Evolutionary conservation across 2,888 invertebrate species (phyloP).

Genomic region (Drosophila monieri): DNA sequence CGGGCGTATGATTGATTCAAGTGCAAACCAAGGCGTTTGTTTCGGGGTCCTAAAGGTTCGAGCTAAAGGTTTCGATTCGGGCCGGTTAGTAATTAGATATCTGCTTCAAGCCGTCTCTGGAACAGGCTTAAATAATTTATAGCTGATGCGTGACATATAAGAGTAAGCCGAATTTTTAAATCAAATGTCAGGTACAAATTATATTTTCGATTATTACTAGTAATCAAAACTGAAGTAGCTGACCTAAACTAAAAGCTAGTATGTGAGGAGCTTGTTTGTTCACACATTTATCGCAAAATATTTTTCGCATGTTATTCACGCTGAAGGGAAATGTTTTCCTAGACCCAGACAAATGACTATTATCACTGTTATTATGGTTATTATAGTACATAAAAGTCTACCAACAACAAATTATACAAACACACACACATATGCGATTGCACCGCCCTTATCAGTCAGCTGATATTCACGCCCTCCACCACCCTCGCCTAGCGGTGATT

Average conservation of each 20-base stretch:
- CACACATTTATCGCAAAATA: slow-evolving; percentile 6
- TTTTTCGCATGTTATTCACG: slow-evolving; percentile 52
- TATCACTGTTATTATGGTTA: slow-evolving; percentile 45
- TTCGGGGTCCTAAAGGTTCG: neutral
- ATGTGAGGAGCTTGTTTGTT: neutral
- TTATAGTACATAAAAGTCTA: slow-evolving; percentile 27
- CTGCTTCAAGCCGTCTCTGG: neutral
- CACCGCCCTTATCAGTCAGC: slow-evolving; percentile 42
- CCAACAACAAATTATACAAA: neutral
- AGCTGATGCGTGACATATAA: neutral
- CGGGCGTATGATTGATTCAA: slow-evolving; percentile 36
- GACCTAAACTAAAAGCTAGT: neutral
- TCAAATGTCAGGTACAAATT: neutral
- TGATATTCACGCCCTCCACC: slow-evolving; percentile 14
- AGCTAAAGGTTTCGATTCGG: slow-evolving; percentile 13
- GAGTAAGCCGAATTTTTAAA: neutral
- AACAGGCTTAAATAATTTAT: slow-evolving; percentile 10
- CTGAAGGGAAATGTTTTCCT: slow-evolving; percentile 42
- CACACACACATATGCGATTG: slow-evolving; percentile 16
- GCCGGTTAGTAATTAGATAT: slow-evolving; percentile 17
- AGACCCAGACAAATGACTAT: slow-evolving; percentile 40
- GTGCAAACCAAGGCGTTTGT: slow-evolving; percentile 17
- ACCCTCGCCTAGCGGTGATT: slow-evolving; percentile 1
- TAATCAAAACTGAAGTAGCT: too few relatives aligned
- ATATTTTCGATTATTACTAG: neutral